Percentiles rank a stretch among this genome's conserved stretches.
phyloP scores from a whole-genome alignment of 2,797 vertebrate genomes.

The Adrianichthys oophorus region DNA sequence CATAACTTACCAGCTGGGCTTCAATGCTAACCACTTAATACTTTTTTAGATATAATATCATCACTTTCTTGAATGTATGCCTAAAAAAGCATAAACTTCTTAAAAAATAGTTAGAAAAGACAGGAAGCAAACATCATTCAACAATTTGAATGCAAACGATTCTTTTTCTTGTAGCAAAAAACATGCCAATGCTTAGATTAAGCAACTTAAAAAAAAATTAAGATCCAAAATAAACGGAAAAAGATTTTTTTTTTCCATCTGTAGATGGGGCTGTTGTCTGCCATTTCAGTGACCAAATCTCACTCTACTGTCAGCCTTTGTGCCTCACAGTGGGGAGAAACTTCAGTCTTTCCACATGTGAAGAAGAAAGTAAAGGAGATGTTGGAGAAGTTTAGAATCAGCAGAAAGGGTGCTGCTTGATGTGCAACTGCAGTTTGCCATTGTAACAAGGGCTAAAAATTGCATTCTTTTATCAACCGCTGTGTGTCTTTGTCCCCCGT shows the following conservation, averaged over 20 bases:
- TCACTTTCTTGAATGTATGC: too few relatives aligned
- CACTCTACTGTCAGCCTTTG: slow-evolving; percentile 32
- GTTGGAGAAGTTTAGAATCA: slow-evolving; percentile 49
- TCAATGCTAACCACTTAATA: too few relatives aligned
- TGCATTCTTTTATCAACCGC: slow-evolving; percentile 81
- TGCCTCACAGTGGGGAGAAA: slow-evolving; percentile 62
- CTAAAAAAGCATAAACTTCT: too few relatives aligned
- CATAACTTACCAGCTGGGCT: too few relatives aligned
- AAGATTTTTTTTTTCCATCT: slow-evolving; percentile 26
- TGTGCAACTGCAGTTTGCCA: slow-evolving; percentile 79
- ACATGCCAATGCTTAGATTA: too few relatives aligned
- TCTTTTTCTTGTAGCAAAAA: too few relatives aligned
- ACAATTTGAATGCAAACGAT: too few relatives aligned
- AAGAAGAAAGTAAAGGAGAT: slow-evolving; percentile 11
- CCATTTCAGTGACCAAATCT: slow-evolving; percentile 24
- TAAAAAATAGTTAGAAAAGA: too few relatives aligned
- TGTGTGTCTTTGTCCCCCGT: slow-evolving; percentile 40
- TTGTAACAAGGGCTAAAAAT: slow-evolving; percentile 71
- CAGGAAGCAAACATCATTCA: too few relatives aligned
- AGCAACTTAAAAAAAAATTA: neutral
- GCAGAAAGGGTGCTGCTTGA: slow-evolving; percentile 63
- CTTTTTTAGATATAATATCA: too few relatives aligned
- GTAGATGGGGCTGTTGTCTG: slow-evolving; percentile 78
- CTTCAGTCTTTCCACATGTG: slow-evolving; percentile 24
- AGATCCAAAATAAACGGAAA: neutral